These are phyloP conservation scores for Lordiphosa mommai DNA, from an alignment of 1,140 invertebrate species.

Conservation along the genomic window DNA sequence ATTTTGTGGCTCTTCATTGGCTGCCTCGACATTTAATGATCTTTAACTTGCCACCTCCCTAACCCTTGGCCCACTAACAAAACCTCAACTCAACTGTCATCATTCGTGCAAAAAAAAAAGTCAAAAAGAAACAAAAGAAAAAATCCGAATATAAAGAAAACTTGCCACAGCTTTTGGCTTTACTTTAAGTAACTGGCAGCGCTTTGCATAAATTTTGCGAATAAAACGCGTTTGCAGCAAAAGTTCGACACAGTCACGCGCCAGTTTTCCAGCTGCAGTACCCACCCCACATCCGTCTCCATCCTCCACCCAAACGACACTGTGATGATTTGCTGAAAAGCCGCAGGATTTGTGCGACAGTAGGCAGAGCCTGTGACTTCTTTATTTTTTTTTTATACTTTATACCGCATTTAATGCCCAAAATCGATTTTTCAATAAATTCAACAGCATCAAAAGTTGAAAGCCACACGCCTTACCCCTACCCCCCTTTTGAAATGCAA, in stretches of 20 bases:
- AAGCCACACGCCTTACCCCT: slow-evolving; percentile 33
- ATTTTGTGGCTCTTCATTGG: too few relatives aligned
- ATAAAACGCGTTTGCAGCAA: slow-evolving; percentile 23
- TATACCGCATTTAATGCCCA: slow-evolving; percentile 58
- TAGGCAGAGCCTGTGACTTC: slow-evolving; percentile 35
- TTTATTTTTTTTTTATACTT: neutral
- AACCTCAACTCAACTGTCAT: neutral
- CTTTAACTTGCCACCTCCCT: too few relatives aligned
- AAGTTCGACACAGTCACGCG: slow-evolving; percentile 69
- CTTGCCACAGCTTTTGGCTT: slow-evolving; percentile 55
- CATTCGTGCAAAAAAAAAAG: neutral
- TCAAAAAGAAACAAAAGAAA: neutral
- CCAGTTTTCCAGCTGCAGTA: slow-evolving; percentile 55
- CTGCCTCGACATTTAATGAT: too few relatives aligned
- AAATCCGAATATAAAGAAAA: slow-evolving; percentile 13
- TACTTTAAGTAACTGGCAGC: slow-evolving; percentile 70
- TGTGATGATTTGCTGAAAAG: slow-evolving; percentile 69
- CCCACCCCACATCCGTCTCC: neutral
- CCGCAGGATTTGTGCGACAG: slow-evolving; percentile 64
- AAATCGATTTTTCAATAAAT: slow-evolving; percentile 78
- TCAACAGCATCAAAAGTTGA: slow-evolving; percentile 48
- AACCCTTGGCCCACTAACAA: neutral
- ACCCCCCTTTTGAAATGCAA: slow-evolving; percentile 42
- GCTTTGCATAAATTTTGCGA: slow-evolving; percentile 69
- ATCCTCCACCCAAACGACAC: slow-evolving; percentile 9